Evolutionary conservation across 2,888 invertebrate genomes (phyloP).

Genomic region (Spisula solida): DNA sequence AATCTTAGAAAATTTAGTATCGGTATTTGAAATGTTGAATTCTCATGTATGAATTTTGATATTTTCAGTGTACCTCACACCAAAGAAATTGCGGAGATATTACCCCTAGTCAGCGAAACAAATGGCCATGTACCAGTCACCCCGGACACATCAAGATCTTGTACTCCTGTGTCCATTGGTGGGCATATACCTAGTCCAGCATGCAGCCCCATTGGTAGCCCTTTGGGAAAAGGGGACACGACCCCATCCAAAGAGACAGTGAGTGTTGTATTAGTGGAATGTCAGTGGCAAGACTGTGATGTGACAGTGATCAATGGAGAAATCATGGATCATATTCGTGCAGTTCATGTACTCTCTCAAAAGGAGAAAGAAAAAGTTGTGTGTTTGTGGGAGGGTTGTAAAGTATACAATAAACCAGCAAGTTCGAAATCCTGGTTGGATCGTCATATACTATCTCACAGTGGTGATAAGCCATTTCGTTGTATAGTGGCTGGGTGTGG

Average conservation of each 20-base stretch:
- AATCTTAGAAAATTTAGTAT: too few species aligned
- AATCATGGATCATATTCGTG: slow-evolving; percentile 84
- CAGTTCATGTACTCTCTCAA: slow-evolving; percentile 89
- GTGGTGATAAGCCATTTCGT: slow-evolving; percentile 97
- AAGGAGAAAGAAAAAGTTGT: slow-evolving; percentile 93
- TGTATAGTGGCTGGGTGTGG: slow-evolving; percentile 98
- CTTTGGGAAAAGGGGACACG: slow-evolving; percentile 68
- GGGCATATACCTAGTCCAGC: slow-evolving; percentile 58
- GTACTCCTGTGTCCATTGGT: slow-evolving; percentile 76
- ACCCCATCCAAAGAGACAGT: slow-evolving; percentile 67
- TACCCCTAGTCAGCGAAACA: slow-evolving; percentile 66
- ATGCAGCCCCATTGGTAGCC: slow-evolving; percentile 66
- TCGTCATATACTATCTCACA: slow-evolving; percentile 96
- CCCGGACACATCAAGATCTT: slow-evolving; percentile 78
- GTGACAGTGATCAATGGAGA: slow-evolving; percentile 75
- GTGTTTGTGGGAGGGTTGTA: slow-evolving; percentile 97
- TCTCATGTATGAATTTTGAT: background rate
- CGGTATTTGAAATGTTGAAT: background rate
- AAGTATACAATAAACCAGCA: slow-evolving; percentile 96
- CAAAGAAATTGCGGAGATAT: slow-evolving; percentile 66
- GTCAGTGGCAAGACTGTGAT: slow-evolving; percentile 86
- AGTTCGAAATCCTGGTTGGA: slow-evolving; percentile 97
- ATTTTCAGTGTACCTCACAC: slow-evolving; percentile 66
- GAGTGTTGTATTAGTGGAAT: slow-evolving; percentile 68
- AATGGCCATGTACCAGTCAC: slow-evolving; percentile 61